Evolutionary conservation across 1,140 invertebrate species (phyloP).

Genomic region (Drosophila pruinosa): DNA sequence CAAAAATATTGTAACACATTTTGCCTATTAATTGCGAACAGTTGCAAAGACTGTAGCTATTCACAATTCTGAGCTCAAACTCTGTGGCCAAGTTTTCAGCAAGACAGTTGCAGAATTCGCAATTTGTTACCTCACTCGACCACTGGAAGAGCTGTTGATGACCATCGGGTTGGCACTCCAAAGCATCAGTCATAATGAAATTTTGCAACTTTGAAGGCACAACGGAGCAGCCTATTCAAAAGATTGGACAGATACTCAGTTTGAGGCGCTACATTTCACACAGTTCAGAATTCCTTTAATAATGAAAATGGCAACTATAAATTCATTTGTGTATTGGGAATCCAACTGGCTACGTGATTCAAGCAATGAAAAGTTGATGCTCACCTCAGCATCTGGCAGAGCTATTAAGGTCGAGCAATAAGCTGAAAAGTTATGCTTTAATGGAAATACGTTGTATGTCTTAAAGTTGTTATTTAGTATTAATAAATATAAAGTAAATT

Average conservation of each 20-base stretch:
- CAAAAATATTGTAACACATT: slow-evolving; percentile 78
- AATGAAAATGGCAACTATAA: slow-evolving; percentile 61
- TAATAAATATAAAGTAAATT: background rate
- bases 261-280: background rate
- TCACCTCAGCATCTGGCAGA: background rate
- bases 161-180: background rate
- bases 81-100: slow-evolving; percentile 1
- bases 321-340: slow-evolving; percentile 68
- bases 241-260: background rate
- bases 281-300: slow-evolving; percentile 25
- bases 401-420: background rate
- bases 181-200: slow-evolving; percentile 50
- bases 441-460: too few relatives aligned
- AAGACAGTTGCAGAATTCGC: slow-evolving; percentile 20
- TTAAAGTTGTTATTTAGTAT: too few relatives aligned
- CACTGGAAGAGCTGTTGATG: background rate
- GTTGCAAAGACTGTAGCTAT: slow-evolving; percentile 5
- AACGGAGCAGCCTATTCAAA: slow-evolving; percentile 13
- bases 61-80: slow-evolving; percentile 4
- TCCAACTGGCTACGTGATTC: slow-evolving; percentile 42
- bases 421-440: background rate
- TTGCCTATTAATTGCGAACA: slow-evolving; percentile 69
- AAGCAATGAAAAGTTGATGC: background rate
- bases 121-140: slow-evolving; percentile 21
- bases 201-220: slow-evolving; percentile 61